Evolutionary conservation across 1,140 invertebrate species (phyloP).

Genomic region (Littorina saxatilis): DNA sequence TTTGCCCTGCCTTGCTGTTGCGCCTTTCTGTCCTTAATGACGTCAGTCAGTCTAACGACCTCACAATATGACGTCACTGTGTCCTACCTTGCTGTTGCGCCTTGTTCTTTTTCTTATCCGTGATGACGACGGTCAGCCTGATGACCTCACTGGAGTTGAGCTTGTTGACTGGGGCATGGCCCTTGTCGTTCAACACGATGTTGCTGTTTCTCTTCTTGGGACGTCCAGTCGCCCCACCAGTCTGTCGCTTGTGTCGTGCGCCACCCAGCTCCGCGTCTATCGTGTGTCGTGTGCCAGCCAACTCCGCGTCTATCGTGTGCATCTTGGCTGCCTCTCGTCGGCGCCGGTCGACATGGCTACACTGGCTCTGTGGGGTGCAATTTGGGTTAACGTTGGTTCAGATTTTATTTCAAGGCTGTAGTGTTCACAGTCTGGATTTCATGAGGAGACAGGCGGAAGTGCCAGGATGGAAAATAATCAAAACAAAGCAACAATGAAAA

Average conservation of each 20-base stretch:
- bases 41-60: no score
- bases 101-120: conserved; percentile 28
- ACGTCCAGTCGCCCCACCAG: not conserved
- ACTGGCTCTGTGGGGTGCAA: conserved; percentile 23
- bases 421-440: no score
- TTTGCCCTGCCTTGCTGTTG: not conserved
- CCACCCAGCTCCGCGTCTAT: not conserved
- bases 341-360: conserved; percentile 31
- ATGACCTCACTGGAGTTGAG: conserved; percentile 36
- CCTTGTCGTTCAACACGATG: conserved; percentile 3
- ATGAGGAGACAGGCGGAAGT: no score
- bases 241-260: not conserved
- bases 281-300: not conserved
- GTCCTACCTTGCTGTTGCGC: not conserved
- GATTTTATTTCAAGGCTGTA: no score
- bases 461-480: no score
- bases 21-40: no score
- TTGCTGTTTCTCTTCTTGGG: not conserved
- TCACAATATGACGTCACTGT: no score
- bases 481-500: no score
- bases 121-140: conserved; percentile 32
- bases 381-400: no score
- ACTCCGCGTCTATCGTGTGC: not conserved
- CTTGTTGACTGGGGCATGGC: not conserved
- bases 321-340: not conserved